Conservation (phyloP, 2,797 vertebrate species). For the Cyprinodon diabolis region DNA sequence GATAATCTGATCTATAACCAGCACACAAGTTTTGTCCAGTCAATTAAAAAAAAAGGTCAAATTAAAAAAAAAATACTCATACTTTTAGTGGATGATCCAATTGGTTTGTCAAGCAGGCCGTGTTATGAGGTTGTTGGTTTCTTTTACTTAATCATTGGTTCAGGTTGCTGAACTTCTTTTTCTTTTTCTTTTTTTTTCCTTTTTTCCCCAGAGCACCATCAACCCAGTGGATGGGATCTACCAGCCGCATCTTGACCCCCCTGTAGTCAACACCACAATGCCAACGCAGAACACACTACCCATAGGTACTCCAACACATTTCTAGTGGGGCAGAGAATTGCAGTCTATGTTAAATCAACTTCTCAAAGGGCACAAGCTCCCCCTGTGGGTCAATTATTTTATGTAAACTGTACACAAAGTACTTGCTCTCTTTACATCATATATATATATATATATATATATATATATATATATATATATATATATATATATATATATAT, state of each 20-base stretch:
- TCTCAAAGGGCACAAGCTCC: constrained; percentile 26
- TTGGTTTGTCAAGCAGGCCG: constrained; percentile 34
- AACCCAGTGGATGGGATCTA: constrained; percentile 98
- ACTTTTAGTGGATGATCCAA: background rate
- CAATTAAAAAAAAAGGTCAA: background rate
- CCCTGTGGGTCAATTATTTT: constrained; percentile 42
- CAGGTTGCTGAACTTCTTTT: constrained; percentile 31
- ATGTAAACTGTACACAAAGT: background rate
- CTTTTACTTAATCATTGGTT: constrained; percentile 4
- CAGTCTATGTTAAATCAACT: background rate
- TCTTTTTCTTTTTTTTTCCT: constrained; percentile 47
- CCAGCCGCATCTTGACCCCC: constrained; percentile 89
- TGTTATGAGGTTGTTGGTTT: constrained; percentile 5
- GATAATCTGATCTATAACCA: constrained; percentile 24
- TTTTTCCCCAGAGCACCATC: constrained; percentile 90
- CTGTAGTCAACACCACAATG: constrained; percentile 89
- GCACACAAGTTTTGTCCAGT: background rate
- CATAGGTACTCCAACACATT: constrained; percentile 82
- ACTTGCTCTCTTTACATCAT: background rate
- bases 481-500: too few species aligned
- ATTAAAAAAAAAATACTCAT: constrained; percentile 4
- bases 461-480: too few species aligned
- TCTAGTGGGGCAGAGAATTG: background rate
- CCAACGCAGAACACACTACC: constrained; percentile 94
- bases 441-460: background rate